These are phyloP conservation scores for Akabosia matsudoensis DNA, from an alignment of 1,140 invertebrate species.

Conservation along the genomic window DNA sequence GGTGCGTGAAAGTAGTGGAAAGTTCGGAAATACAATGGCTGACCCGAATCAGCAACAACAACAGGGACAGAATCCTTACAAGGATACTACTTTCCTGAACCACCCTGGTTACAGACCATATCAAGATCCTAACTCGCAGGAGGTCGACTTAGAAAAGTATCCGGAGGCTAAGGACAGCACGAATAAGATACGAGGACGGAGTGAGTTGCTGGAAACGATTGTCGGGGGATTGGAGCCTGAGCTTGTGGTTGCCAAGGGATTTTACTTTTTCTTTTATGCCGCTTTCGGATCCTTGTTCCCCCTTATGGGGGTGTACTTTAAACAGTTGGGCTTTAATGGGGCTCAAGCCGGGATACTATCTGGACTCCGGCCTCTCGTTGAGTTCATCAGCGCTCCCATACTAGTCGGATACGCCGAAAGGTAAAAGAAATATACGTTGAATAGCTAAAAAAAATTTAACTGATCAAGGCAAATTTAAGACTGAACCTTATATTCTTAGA, in stretches of 20 bases:
- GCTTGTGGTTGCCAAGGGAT: constrained; percentile 82
- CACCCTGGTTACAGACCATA: constrained; percentile 57
- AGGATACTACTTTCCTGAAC: constrained; percentile 5
- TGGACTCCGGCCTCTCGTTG: constrained; percentile 90
- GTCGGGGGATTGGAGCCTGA: constrained; percentile 80
- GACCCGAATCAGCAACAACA: constrained; percentile 6
- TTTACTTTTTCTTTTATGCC: constrained; percentile 99
- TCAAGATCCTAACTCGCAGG: constrained; percentile 69
- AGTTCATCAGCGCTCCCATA: constrained; percentile 95
- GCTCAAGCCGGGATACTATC: constrained; percentile 88
- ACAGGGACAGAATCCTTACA: not conserved
- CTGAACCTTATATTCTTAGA: constrained; percentile 51
- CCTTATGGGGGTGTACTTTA: constrained; percentile 62
- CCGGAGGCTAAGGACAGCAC: constrained; percentile 75
- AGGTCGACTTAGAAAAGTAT: constrained; percentile 64
- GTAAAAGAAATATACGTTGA: no score
- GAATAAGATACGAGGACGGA: constrained; percentile 79
- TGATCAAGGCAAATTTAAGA: not conserved
- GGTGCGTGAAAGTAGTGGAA: no score
- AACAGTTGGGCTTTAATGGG: constrained; percentile 96
- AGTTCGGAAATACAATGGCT: not conserved
- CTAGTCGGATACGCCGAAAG: constrained; percentile 94
- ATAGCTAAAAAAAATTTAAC: constrained; percentile 30
- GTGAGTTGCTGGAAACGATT: constrained; percentile 76
- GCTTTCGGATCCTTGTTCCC: constrained; percentile 98